Base-by-base conservation (phyloP, 2,113 vertebrate genomes). In the Nycticorax nycticorax region DNA sequence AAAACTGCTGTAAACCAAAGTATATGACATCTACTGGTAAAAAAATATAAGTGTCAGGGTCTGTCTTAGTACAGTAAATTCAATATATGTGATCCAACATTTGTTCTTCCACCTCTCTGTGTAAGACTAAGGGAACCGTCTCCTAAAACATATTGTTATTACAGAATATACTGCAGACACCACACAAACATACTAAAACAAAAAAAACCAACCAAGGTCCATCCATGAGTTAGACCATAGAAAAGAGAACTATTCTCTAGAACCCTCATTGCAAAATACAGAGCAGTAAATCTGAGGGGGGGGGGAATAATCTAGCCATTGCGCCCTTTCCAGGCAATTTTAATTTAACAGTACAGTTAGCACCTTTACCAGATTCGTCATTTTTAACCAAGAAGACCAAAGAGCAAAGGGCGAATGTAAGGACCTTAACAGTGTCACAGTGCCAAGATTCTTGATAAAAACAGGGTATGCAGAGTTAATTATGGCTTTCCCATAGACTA, bases 1-100 rank as follows among this genome's bases (percentile, higher is more conserved):
- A 12, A 90, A 94, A 82, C 17, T 90, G 20, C 28, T 62, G 48
- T 78, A 88, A 95, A 94, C 89, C 8, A 75, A 91, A 94, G 11
- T 56, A 53, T 62, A 72, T 66, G 26, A 56, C 60, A 77, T 68
- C 39, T 89, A 50, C 11, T 82, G 56, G 81, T 68, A 89, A 47
- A 93, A 50, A 50, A 27, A 52, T 55, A 0, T 17, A 80, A 63
- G 9, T 71, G 12, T 10, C 15, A 35, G 17, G 19, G 22, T 68
- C 24, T 89, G 16, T 56, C 14, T 67, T 28, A 76, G 7, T 52
- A 37, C 24, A 52, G 71, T 17, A 94, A 89, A 81, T 71, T 79
- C 43, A 79, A 53, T 8, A 16, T 27, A 41, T 27, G 39, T 41
- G 21, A 47, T 57, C 11, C 60, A n/a, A 8, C 14, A 59, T 52